phyloP scores from a whole-genome alignment of 2,888 invertebrate species.

The Brachylomia viminalis region DNA sequence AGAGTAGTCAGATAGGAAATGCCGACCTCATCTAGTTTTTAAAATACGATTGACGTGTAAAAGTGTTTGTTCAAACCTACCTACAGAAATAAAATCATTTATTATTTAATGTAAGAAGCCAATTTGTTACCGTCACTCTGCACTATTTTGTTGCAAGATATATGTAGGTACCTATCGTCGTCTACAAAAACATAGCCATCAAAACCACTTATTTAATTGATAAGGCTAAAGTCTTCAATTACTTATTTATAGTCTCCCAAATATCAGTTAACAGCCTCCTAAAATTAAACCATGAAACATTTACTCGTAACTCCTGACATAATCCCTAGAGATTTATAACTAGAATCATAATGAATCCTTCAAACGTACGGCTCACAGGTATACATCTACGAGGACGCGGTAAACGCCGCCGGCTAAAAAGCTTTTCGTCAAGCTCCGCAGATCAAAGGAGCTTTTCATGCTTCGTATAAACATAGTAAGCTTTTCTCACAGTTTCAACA shows the following conservation, averaged over 20 bases:
- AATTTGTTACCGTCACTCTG: no score
- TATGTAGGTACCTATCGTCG: not conserved
- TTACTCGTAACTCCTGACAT: constrained; percentile 22
- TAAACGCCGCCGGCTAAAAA: constrained; percentile 68
- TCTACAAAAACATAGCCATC: not conserved
- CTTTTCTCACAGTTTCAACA: constrained; percentile 45
- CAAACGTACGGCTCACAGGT: constrained; percentile 65
- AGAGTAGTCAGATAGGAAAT: no score
- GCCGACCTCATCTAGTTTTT: no score
- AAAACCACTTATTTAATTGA: not conserved
- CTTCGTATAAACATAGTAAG: constrained; percentile 63
- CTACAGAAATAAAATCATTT: no score
- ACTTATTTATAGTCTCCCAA: not conserved
- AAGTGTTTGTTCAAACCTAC: no score
- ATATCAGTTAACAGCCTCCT: constrained; percentile 18
- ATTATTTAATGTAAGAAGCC: no score
- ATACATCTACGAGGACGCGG: constrained; percentile 57
- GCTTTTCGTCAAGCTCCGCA: constrained; percentile 71
- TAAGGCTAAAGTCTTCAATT: not conserved
- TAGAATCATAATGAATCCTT: constrained; percentile 63
- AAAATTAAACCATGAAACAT: constrained; percentile 33
- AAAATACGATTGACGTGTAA: no score
- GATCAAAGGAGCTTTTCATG: constrained; percentile 74
- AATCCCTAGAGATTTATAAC: constrained; percentile 53
- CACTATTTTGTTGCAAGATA: no score